Evolutionary conservation across 2,888 invertebrate genomes (phyloP).

Genomic region (Drosophila histrio): DNA sequence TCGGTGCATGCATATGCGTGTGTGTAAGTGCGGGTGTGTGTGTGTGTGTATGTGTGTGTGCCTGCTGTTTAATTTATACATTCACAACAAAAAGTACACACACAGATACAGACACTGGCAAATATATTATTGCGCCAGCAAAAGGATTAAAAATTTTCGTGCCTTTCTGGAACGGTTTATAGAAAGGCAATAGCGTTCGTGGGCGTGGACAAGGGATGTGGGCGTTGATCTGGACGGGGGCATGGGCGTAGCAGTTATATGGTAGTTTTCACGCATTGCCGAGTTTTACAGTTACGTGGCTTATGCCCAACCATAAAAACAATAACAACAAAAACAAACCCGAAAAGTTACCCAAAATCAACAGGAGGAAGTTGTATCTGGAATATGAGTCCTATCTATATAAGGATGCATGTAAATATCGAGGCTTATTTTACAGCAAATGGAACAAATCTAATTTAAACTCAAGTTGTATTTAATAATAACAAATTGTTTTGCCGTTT

Average conservation of each 20-base stretch:
- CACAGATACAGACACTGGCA: conserved; percentile 15
- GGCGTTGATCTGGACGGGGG: conserved; percentile 14
- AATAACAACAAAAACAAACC: conserved; percentile 31
- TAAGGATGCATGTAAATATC: neutral
- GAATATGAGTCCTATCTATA: neutral
- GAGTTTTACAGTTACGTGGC: conserved; percentile 60
- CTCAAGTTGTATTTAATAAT: neutral
- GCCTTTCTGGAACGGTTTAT: conserved; percentile 50
- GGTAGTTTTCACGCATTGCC: conserved; percentile 73
- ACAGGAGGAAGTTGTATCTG: neutral
- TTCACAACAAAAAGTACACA: conserved; percentile 44
- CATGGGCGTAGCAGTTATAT: conserved; percentile 49
- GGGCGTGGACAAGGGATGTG: conserved; percentile 9
- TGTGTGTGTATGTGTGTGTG: conserved; percentile 42
- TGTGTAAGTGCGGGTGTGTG: conserved; percentile 33
- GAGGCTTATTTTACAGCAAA: neutral
- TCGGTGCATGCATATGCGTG: conserved; percentile 44
- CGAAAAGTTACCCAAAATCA: conserved; percentile 13
- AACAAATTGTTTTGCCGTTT: no score
- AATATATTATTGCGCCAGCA: conserved; percentile 72
- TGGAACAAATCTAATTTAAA: neutral
- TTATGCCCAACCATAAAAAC: conserved; percentile 53
- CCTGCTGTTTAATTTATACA: conserved; percentile 70
- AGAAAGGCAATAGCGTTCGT: conserved; percentile 38
- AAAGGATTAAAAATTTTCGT: conserved; percentile 76